phyloP scores from a whole-genome alignment of 2,113 vertebrate genomes.

The Tautogolabrus adspersus region DNA sequence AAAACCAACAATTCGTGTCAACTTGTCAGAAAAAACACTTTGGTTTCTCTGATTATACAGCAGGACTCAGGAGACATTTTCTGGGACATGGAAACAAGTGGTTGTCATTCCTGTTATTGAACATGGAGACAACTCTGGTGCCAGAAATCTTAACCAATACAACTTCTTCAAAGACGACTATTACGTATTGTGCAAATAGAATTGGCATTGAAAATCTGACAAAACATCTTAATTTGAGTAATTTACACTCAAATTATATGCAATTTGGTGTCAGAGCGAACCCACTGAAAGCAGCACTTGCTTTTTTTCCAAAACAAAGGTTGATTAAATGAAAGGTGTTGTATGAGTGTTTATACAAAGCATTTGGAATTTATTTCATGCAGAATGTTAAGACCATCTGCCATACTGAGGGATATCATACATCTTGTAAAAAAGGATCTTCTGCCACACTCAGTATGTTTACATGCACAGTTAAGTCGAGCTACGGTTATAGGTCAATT shows the following conservation, averaged over 20 bases:
- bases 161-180: background rate
- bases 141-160: background rate
- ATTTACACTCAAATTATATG: background rate
- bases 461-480: no score
- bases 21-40: constrained; percentile 15
- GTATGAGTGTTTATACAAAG: background rate
- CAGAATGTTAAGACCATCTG: no score
- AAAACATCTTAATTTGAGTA: background rate
- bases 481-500: no score
- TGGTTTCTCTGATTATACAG: background rate
- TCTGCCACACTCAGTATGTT: no score
- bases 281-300: background rate
- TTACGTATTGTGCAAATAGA: background rate
- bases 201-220: background rate
- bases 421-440: no score
- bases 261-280: constrained; percentile 1
- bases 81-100: constrained; percentile 7
- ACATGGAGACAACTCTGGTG: background rate
- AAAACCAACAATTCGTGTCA: background rate
- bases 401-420: no score
- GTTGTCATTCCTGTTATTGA: constrained; percentile 11
- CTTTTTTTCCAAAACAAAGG: background rate
- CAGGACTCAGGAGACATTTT: constrained; percentile 8
- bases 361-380: background rate
- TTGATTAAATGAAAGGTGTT: background rate